These are phyloP conservation scores for Saccostrea glomerata DNA, from an alignment of 1,140 invertebrate species.

Conservation along the genomic window DNA sequence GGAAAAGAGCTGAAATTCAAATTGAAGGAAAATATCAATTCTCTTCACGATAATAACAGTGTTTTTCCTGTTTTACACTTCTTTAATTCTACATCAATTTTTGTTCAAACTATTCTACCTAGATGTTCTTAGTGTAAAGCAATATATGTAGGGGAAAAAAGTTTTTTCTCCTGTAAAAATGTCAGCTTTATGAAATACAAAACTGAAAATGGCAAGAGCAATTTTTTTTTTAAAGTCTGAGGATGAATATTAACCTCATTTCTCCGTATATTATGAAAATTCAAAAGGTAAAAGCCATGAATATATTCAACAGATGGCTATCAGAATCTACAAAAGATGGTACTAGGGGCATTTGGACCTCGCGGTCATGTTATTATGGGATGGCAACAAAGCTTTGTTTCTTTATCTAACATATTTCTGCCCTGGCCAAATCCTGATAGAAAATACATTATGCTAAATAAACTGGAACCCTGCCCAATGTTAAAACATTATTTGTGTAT, in stretches of 20 bases:
- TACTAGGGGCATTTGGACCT: not conserved
- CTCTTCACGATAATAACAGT: not conserved
- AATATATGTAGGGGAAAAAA: not conserved
- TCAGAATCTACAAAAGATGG: not conserved
- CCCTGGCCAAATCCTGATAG: not conserved
- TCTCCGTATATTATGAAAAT: not conserved
- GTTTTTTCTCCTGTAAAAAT: not conserved
- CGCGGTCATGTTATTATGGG: not conserved
- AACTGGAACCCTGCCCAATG: not conserved
- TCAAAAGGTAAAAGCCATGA: slow-evolving; percentile 29
- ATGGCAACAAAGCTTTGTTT: not conserved
- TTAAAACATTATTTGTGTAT: slow-evolving; percentile 10
- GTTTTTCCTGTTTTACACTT: not conserved
- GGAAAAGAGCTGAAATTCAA: not conserved
- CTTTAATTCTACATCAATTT: slow-evolving; percentile 17
- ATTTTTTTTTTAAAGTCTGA: not conserved
- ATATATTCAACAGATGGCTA: slow-evolving; percentile 24
- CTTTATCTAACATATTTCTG: not conserved
- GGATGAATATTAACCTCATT: slow-evolving; percentile 4
- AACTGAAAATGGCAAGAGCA: not conserved
- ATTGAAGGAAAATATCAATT: not conserved
- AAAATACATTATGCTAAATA: slow-evolving; percentile 30
- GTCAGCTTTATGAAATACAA: not conserved
- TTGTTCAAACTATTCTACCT: not conserved
- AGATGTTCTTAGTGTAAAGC: not conserved